phyloP scores from a whole-genome alignment of 2,113 vertebrate genomes.

The Oostethus manadensis region DNA sequence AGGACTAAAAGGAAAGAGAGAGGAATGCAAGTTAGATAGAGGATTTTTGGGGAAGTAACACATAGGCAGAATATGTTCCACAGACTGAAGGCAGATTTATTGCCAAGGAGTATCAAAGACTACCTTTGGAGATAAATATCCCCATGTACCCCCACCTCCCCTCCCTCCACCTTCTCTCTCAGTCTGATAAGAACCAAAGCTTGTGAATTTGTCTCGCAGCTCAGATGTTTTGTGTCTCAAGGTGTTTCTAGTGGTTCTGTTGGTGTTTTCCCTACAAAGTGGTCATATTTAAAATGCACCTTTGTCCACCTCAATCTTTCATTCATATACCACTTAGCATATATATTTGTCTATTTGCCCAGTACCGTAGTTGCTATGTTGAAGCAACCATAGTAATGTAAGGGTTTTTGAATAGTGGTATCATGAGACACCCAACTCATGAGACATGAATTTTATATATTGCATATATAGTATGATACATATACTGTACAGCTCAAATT shows the following conservation, averaged over 20 bases:
- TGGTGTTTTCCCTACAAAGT: background rate
- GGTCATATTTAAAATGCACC: background rate
- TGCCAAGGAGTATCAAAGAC: slow-evolving; percentile 5
- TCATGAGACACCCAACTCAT: too few species aligned
- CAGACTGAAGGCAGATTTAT: slow-evolving; percentile 4
- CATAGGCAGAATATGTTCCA: background rate
- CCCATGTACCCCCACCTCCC: background rate
- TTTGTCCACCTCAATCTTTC: background rate
- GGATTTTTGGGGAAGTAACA: background rate
- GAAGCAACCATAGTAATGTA: too few species aligned
- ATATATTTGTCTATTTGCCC: too few species aligned
- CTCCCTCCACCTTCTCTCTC: background rate
- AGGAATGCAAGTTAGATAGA: background rate
- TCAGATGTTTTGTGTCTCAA: background rate
- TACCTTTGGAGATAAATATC: slow-evolving; percentile 1
- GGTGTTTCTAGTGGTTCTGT: background rate
- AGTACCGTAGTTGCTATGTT: too few species aligned
- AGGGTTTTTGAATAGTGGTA: too few species aligned
- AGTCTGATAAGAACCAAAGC: background rate
- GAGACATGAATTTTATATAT: too few species aligned
- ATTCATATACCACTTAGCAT: background rate
- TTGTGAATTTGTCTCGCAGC: background rate
- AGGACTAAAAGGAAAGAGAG: background rate
- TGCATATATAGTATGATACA: too few species aligned
- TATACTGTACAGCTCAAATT: too few species aligned